Evolutionary conservation across 2,888 invertebrate genomes (phyloP), one percentile per base, ranked within the genome.

Genomic region (Mesorhabditis spiculigera): DNA sequence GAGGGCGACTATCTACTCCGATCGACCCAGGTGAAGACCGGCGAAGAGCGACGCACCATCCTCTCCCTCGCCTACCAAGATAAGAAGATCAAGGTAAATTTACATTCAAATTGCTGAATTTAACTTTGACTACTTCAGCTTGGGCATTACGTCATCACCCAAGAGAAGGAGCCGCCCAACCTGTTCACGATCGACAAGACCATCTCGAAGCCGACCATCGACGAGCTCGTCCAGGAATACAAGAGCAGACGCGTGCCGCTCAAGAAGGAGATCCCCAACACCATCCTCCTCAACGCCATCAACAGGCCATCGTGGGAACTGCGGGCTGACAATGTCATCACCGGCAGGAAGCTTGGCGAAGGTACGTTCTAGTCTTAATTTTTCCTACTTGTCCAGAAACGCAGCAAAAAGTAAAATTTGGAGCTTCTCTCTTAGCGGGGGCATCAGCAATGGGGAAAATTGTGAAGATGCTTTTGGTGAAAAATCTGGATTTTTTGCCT

Each of bases 221-320:
- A n/a, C n/a, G 58, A 50, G n/a, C 58, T 50, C n/a, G n/a, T 50
- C 58, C 58, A 50, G n/a, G n/a, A 13, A n/a, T 50, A 50, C n/a
- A 10, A n/a, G 58, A 10, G 8, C 58, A 13, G 10, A 13, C 8
- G 58, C 10, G 10, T 13, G 28, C 58, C 58, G 58, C 8, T 50
- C 8, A n/a, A 50, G 8, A 50, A 50, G 58, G n/a, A 50, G n/a
- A n/a, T 13, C 10, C 41, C 41, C 13, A 45, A 66, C 13, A 43
- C 42, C 16, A 13, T 43, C 45, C 43, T 66, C 43, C 43, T 42
- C n/a, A 43, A 41, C 5, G 5, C 66, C 6, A 43, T 66, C 44
- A 43, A 28, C 4, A 13, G 66, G 5, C 44, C 66, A 1, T n/a
- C 66, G 0, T 66, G 66, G 66, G 66, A 66, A 45, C 66, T 66